Evolutionary conservation across 37 sponge, comb jelly and placozoan genomes (phyloP).

Genomic region (Petrosia ficiformis): DNA sequence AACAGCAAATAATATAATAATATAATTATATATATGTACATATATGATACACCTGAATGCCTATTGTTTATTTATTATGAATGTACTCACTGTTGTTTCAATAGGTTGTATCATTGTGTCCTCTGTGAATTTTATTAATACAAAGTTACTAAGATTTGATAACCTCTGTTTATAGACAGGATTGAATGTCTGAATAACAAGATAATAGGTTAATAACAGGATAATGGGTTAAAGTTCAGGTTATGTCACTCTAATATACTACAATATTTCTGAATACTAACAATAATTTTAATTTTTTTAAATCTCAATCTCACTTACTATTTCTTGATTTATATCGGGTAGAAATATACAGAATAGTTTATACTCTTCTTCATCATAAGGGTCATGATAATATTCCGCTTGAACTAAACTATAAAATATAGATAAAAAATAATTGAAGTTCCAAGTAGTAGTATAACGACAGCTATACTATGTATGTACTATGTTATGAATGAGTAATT

Average conservation of each 20-base stretch:
- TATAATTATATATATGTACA: too few species aligned
- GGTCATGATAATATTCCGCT: slow-evolving; percentile 18
- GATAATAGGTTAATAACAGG: neutral
- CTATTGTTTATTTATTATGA: too few species aligned
- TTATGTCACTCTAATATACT: neutral
- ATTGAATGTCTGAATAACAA: neutral
- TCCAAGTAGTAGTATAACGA: too few species aligned
- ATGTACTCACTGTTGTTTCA: slow-evolving; percentile 14
- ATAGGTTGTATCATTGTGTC: slow-evolving; percentile 13
- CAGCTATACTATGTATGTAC: too few species aligned
- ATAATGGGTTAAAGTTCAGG: neutral
- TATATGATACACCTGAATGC: too few species aligned
- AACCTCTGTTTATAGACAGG: slow-evolving; percentile 6
- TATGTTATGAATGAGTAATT: too few species aligned
- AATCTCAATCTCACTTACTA: neutral
- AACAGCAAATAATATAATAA: too few species aligned
- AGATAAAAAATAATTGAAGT: too few species aligned
- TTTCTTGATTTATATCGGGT: slow-evolving; percentile 18
- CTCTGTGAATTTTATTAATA: slow-evolving; percentile 2
- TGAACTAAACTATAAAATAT: slow-evolving; percentile 6
- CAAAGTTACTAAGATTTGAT: slow-evolving; percentile 10
- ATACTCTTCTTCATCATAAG: slow-evolving; percentile 12
- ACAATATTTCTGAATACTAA: neutral
- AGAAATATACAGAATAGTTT: neutral
- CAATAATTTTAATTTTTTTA: neutral